These are phyloP conservation scores for Hydrochoerus hydrochaeris DNA, from an alignment of 2,113 vertebrate genomes.

Conservation along the genomic window DNA sequence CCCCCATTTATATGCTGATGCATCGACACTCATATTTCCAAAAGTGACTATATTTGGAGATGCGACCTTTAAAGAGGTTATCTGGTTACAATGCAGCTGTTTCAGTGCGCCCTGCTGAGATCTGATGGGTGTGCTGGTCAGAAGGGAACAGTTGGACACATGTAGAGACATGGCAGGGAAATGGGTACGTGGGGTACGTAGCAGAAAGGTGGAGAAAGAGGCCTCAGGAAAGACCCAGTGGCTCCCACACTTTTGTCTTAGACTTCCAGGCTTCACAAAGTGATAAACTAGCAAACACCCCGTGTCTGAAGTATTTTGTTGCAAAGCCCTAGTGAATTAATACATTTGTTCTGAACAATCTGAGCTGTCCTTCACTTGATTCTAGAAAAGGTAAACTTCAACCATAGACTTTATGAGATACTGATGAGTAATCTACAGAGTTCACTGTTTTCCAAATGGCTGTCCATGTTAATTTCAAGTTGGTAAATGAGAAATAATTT, in stretches of 20 bases:
- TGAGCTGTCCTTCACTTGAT: neutral
- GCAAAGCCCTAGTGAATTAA: neutral
- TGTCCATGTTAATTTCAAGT: neutral
- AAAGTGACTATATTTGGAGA: neutral
- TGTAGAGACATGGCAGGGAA: neutral
- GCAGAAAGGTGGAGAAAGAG: neutral
- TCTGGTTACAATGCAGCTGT: neutral
- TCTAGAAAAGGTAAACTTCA: neutral
- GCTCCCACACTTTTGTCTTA: neutral
- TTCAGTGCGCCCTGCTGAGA: neutral
- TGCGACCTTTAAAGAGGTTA: neutral
- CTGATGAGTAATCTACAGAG: neutral
- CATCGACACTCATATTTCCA: neutral
- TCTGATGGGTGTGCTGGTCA: neutral
- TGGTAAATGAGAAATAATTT: constrained; percentile 6
- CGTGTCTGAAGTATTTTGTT: neutral
- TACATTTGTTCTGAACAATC: neutral
- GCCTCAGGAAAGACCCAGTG: neutral
- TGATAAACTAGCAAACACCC: neutral
- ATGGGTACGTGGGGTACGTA: rapidly evolving
- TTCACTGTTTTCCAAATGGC: neutral
- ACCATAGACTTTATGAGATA: neutral
- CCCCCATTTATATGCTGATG: neutral
- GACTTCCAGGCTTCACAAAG: neutral
- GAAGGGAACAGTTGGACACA: neutral